phyloP scores from a whole-genome alignment of 2,888 invertebrate species.

The Noctua janthina region DNA sequence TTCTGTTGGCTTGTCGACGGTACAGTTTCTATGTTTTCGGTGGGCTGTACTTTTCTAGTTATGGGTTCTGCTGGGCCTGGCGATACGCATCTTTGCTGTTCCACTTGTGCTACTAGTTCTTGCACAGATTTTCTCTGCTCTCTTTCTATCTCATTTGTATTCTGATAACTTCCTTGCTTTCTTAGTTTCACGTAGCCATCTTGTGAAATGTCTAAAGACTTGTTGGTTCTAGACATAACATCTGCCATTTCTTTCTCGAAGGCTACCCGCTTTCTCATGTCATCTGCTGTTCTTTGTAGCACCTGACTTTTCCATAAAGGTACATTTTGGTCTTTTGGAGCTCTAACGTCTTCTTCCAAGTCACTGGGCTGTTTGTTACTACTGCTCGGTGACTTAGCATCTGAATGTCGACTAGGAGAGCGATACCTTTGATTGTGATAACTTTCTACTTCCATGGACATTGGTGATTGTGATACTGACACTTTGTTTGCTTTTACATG shows the following conservation, averaged over 20 bases:
- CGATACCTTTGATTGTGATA: slow-evolving; percentile 78
- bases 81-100: slow-evolving; percentile 85
- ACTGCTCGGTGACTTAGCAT: slow-evolving; percentile 80
- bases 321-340: slow-evolving; percentile 72
- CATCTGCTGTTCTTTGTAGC: slow-evolving; percentile 86
- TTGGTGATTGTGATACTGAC: slow-evolving; percentile 84
- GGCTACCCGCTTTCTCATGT: slow-evolving; percentile 83
- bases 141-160: slow-evolving; percentile 71
- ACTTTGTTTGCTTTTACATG: slow-evolving; percentile 85
- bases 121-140: slow-evolving; percentile 90
- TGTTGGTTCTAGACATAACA: slow-evolving; percentile 77
- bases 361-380: slow-evolving; percentile 74
- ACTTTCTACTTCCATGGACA: slow-evolving; percentile 79
- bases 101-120: slow-evolving; percentile 91
- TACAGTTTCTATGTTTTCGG: slow-evolving; percentile 73
- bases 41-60: slow-evolving; percentile 77
- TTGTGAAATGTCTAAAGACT: slow-evolving; percentile 86
- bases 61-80: slow-evolving; percentile 86
- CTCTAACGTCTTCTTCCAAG: slow-evolving; percentile 75
- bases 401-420: slow-evolving; percentile 82
- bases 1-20: slow-evolving; percentile 75
- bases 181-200: slow-evolving; percentile 88
- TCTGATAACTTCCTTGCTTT: slow-evolving; percentile 80
- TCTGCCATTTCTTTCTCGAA: slow-evolving; percentile 85
- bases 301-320: slow-evolving; percentile 87